Evolutionary conservation across 2,888 invertebrate genomes (phyloP).

Genomic region (Eristalis tenax): DNA sequence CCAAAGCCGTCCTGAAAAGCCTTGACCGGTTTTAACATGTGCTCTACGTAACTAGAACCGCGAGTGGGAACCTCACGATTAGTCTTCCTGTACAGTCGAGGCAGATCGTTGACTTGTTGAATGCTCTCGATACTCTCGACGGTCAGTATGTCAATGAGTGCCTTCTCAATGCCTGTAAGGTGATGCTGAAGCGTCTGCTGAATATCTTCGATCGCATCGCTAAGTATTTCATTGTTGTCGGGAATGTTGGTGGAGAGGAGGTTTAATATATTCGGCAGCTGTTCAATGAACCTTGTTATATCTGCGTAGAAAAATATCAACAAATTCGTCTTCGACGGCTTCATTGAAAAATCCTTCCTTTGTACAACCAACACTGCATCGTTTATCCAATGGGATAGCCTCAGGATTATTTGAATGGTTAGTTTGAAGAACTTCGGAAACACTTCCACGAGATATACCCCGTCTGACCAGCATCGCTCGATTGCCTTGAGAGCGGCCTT

Average conservation of each 20-base stretch:
- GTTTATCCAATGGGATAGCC: slow-evolving; percentile 89
- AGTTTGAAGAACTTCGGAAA: slow-evolving; percentile 94
- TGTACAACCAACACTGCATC: slow-evolving; percentile 79
- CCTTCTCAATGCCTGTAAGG: slow-evolving; percentile 82
- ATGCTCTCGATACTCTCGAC: slow-evolving; percentile 86
- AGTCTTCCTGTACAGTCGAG: slow-evolving; percentile 94
- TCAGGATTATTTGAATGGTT: slow-evolving; percentile 90
- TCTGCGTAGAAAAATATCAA: slow-evolving; percentile 77
- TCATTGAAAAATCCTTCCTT: slow-evolving; percentile 61
- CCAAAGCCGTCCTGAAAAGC: slow-evolving; percentile 80
- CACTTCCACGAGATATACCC: slow-evolving; percentile 89
- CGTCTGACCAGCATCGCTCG: slow-evolving; percentile 88
- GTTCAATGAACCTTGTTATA: slow-evolving; percentile 74
- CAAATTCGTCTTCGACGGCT: slow-evolving; percentile 74
- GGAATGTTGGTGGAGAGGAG: slow-evolving; percentile 84
- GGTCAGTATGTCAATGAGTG: slow-evolving; percentile 90
- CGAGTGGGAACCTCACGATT: slow-evolving; percentile 93
- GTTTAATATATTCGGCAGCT: slow-evolving; percentile 83
- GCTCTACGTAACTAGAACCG: slow-evolving; percentile 90
- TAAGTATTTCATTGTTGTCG: slow-evolving; percentile 73
- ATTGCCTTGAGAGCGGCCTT: slow-evolving; percentile 83
- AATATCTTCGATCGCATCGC: slow-evolving; percentile 76
- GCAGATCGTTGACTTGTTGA: slow-evolving; percentile 95
- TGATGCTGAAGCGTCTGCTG: slow-evolving; percentile 73
- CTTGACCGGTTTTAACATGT: slow-evolving; percentile 84